These are phyloP conservation scores for Enteromius treurensis DNA, from an alignment of 2,797 vertebrate species.

Conservation along the genomic window DNA sequence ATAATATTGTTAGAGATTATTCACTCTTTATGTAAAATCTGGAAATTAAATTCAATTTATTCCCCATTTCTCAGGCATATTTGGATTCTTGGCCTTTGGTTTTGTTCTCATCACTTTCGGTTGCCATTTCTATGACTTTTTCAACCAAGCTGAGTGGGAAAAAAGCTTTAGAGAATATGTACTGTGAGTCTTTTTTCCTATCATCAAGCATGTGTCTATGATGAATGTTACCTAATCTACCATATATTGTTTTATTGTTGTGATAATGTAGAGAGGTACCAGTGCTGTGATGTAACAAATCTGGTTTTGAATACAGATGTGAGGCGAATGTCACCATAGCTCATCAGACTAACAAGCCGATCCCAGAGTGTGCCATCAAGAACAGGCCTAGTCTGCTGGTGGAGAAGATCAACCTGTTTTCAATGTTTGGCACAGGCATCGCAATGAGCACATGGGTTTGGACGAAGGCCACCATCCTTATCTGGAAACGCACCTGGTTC, in stretches of 20 bases:
- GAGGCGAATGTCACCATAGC: slow-evolving; percentile 98
- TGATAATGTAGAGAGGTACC: neutral
- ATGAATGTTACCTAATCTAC: neutral
- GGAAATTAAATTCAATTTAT: neutral
- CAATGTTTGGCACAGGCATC: slow-evolving; percentile 97
- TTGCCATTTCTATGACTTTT: slow-evolving; percentile 99
- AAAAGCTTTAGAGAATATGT: slow-evolving; percentile 97
- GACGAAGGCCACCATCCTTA: slow-evolving; percentile 98
- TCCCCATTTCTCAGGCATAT: slow-evolving; percentile 82
- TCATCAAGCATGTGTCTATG: neutral
- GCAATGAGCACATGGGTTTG: slow-evolving; percentile 99
- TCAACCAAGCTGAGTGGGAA: slow-evolving; percentile 98
- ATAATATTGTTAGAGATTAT: neutral
- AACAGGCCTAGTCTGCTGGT: slow-evolving; percentile 95
- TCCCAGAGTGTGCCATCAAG: slow-evolving; percentile 96
- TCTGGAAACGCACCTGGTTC: slow-evolving; percentile 98
- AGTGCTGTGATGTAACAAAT: slow-evolving; percentile 2
- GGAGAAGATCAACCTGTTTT: slow-evolving; percentile 98
- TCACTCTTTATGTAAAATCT: neutral
- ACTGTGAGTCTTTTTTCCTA: slow-evolving; percentile 80
- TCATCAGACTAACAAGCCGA: slow-evolving; percentile 92
- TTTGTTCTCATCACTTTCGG: slow-evolving; percentile 97
- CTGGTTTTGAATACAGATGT: slow-evolving; percentile 76
- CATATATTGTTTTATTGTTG: neutral
- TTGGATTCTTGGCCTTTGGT: slow-evolving; percentile 95